These are phyloP conservation scores for Drosophila virilis DNA, from an alignment of 1,140 invertebrate species.

Conservation along the genomic window DNA sequence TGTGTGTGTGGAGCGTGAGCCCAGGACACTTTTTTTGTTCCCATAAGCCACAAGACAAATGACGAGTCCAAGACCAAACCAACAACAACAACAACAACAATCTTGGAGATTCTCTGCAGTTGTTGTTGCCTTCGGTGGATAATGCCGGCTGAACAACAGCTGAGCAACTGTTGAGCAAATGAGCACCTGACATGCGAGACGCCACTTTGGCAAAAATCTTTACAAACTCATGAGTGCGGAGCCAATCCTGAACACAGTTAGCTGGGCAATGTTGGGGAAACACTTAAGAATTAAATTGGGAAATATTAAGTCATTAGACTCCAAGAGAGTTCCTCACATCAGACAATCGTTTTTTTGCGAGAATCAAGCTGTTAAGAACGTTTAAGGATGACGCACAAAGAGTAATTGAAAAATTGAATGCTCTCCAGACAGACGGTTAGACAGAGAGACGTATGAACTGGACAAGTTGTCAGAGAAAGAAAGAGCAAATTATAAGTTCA, in stretches of 20 bases:
- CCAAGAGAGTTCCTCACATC: too few species aligned
- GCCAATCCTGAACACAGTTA: neutral
- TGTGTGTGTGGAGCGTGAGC: conserved; percentile 35
- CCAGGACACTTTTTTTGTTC: conserved; percentile 55
- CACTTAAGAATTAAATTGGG: neutral
- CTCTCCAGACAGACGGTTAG: too few species aligned
- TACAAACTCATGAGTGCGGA: conserved; percentile 4
- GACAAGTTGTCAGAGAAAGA: too few species aligned
- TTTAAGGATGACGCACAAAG: too few species aligned
- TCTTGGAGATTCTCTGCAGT: neutral
- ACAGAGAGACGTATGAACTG: too few species aligned
- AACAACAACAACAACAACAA: neutral
- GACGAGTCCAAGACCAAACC: conserved; percentile 29
- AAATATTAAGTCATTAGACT: too few species aligned
- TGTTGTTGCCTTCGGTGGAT: neutral
- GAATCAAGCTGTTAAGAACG: too few species aligned
- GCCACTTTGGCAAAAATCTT: conserved; percentile 40
- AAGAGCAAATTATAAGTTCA: too few species aligned
- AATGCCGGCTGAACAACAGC: conserved; percentile 34
- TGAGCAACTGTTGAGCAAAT: conserved; percentile 51
- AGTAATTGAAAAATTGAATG: too few species aligned
- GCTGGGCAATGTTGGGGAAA: neutral
- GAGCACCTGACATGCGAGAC: conserved; percentile 61
- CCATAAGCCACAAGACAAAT: conserved; percentile 56
- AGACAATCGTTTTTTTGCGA: too few species aligned